Conservation (phyloP, 1,140 invertebrate genomes). For the Zaprionus vittiger region DNA sequence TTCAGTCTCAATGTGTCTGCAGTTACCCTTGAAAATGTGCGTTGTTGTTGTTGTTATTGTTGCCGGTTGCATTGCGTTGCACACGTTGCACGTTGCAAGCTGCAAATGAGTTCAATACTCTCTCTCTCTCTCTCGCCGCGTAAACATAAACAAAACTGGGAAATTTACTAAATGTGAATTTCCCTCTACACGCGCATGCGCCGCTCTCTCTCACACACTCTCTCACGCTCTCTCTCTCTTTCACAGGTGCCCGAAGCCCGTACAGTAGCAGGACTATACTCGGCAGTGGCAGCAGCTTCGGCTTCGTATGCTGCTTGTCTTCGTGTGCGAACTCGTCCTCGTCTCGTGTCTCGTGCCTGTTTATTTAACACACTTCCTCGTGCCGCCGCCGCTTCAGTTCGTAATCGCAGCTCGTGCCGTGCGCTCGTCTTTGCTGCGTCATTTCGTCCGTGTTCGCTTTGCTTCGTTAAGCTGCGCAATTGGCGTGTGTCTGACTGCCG, state of each 20-base stretch:
- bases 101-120: constrained; percentile 81
- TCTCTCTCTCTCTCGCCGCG: constrained; percentile 45
- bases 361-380: constrained; percentile 83
- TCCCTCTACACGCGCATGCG: constrained; percentile 55
- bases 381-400: constrained; percentile 64
- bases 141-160: constrained; percentile 81
- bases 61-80: constrained; percentile 61
- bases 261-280: constrained; percentile 6
- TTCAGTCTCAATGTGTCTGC: constrained; percentile 79
- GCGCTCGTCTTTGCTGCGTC: constrained; percentile 23
- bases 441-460: background rate
- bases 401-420: constrained; percentile 65
- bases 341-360: constrained; percentile 49
- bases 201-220: constrained; percentile 29
- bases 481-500: background rate
- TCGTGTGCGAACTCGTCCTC: background rate
- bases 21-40: constrained; percentile 79
- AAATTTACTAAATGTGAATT: constrained; percentile 60
- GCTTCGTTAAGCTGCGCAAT: background rate
- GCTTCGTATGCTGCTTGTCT: constrained; percentile 21
- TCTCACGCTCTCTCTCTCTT: constrained; percentile 29
- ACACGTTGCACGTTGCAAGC: constrained; percentile 57
- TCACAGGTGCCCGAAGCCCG: constrained; percentile 37
- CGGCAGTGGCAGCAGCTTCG: constrained; percentile 1
- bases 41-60: constrained; percentile 41